Evolutionary conservation across 2,113 vertebrate species (phyloP), one percentile per base, ranked within the genome.

Genomic region (Ammodytes marinus): DNA sequence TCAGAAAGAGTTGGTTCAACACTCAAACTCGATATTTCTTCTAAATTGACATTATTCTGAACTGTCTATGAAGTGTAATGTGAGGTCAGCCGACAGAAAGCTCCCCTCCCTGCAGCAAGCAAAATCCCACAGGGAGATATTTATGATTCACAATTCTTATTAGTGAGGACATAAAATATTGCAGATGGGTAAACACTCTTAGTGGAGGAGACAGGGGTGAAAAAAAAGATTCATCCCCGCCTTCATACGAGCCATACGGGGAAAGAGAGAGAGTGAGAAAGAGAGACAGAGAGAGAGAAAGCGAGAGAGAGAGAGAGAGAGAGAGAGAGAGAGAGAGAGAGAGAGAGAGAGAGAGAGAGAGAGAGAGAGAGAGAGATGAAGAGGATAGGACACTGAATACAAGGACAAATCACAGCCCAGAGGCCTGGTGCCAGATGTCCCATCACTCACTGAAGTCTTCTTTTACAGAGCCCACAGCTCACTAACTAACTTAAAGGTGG

Each of bases 71-170:
- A 76, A 65, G 63, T 54, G 10, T 58, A 37, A 66, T 43, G 35
- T 57, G 55, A 77, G 69, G 27, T 61, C 45, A 68, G 42, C 14
- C 49, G 81, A 74, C 64, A 42, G 50, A 77, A 66, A 68, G 0
- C 60, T 55, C 54, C 5, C n/a, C 39, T 67, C 69, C 1, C 11
- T 12, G 47, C 59, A 63, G 35, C 54, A 11, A 65, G 14, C 45
- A 27, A 35, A 5, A 15, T 12, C 47, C 50, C 43, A 27, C n/a
- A 52, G 35, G 49, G 45, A 45, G 40, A 72, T 63, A 73, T 73
- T 75, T 71, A 59, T 55, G 64, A 77, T 70, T 83, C 65, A 58
- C 13, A 39, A 4, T 68, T 81, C 67, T 86, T 67, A 86, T 82
- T 85, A 74, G n/a, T 59, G 42, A 4, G 47, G 27, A 69, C 63